phyloP scores from a whole-genome alignment of 2,888 invertebrate genomes.

The Ichneumon xanthorius region DNA sequence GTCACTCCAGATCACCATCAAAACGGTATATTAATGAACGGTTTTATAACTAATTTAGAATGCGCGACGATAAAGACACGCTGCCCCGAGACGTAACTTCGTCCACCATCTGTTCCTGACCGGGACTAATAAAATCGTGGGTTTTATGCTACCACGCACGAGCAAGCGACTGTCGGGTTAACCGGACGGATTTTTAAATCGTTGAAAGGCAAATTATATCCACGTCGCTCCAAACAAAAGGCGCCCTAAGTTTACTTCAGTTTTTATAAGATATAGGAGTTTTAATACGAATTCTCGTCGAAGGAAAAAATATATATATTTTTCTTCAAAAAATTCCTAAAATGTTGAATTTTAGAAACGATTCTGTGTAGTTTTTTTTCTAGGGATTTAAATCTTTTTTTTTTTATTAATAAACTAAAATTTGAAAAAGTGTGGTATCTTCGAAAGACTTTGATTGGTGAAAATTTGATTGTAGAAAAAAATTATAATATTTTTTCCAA shows the following conservation, averaged over 20 bases:
- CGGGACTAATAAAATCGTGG: conserved; percentile 14
- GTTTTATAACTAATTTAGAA: conserved; percentile 49
- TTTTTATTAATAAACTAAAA: too few relatives aligned
- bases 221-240: neutral
- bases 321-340: too few relatives aligned
- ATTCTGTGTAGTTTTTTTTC: too few relatives aligned
- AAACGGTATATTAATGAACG: conserved; percentile 59
- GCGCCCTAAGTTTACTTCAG: neutral
- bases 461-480: neutral
- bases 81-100: conserved; percentile 6
- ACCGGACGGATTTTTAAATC: neutral
- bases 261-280: too few relatives aligned
- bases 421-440: too few relatives aligned
- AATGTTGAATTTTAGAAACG: too few relatives aligned
- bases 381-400: too few relatives aligned
- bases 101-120: conserved; percentile 43
- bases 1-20: conserved; percentile 48
- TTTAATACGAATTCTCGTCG: too few relatives aligned
- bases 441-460: neutral
- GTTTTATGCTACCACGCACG: conserved; percentile 5
- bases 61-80: conserved; percentile 5
- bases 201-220: neutral
- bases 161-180: neutral
- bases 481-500: too few relatives aligned
- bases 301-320: too few relatives aligned